These are phyloP conservation scores for Ciconia maguari DNA, from an alignment of 2,113 vertebrate genomes.

Conservation along the genomic window DNA sequence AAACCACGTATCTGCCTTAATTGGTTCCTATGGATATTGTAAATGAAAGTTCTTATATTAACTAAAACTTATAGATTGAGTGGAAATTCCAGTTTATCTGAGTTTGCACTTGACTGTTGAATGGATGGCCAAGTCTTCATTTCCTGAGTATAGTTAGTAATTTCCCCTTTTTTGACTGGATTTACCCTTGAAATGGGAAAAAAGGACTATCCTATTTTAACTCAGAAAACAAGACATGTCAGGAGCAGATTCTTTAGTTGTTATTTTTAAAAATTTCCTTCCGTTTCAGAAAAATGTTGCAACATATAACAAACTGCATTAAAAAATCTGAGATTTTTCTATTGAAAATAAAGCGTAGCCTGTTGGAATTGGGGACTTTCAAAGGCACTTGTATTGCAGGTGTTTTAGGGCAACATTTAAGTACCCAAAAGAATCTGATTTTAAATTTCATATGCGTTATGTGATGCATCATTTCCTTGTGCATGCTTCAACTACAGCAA, in stretches of 20 bases:
- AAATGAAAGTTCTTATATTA: neutral
- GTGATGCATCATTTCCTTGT: neutral
- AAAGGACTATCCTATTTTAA: neutral
- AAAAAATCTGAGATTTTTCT: neutral
- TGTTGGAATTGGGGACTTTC: neutral
- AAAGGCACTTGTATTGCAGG: neutral
- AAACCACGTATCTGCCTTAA: neutral
- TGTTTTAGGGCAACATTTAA: neutral
- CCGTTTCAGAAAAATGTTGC: neutral
- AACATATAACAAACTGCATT: neutral
- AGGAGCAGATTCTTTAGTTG: neutral
- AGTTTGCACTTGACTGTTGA: neutral
- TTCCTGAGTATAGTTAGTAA: neutral
- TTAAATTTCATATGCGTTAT: neutral
- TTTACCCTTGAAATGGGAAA: neutral
- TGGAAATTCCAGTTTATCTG: neutral
- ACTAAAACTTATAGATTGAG: neutral
- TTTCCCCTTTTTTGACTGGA: neutral
- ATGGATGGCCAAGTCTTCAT: neutral
- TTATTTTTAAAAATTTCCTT: neutral
- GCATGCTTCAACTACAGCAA: neutral
- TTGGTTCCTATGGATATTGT: neutral
- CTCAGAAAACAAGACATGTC: neutral
- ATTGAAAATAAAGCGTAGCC: neutral
- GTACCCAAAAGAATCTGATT: neutral